Evolutionary conservation across 2,888 invertebrate species (phyloP), one percentile per base, ranked within the genome.

Genomic region (Oscheius sp.): DNA sequence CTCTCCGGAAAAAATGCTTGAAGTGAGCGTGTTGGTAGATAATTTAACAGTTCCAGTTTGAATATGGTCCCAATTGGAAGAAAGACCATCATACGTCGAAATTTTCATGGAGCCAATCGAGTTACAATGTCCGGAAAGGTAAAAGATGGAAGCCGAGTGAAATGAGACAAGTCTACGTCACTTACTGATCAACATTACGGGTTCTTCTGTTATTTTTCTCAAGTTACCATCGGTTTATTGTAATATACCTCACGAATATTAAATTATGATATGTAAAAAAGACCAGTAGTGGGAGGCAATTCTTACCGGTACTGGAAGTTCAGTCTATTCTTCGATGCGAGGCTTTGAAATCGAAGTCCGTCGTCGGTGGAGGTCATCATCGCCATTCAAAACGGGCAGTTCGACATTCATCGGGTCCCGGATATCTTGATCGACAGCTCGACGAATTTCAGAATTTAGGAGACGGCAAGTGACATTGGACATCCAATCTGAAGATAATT

Each of bases 1-100:
- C 25, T 52, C 69, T 2, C 77, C 80, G 1, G 66, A 76, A 7
- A 45, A 70, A 59, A 75, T 74, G 74, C 29, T 80, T 12, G 61
- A 52, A 64, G 77, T 73, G 16, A 1, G n/a, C 21, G 21, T 2
- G 29, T 46, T 45, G 25, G 21, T 45, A 18, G 18, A 27, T 21
- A 56, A 9, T 56, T 27, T 9, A 18, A n/a, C 18, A 1, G 7
- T 41, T 43, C 43, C 63, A 63, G 66, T n/a, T 23, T 16, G 69
- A 69, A 27, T 69, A 69, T 53, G 69, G 69, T 23, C 41, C 41
- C 12, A 35, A 69, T 18, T 69, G 69, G 69, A 55, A 25, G 41
- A 53, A 2, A 18, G 69, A 69, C 25, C 56, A 69, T 35, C 27
- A 21, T 9, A 69, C 69, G 6, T 21, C 21, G 9, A 5, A 41